Conservation (phyloP, 2,113 vertebrate species). For the Dolichotis patagonum region DNA sequence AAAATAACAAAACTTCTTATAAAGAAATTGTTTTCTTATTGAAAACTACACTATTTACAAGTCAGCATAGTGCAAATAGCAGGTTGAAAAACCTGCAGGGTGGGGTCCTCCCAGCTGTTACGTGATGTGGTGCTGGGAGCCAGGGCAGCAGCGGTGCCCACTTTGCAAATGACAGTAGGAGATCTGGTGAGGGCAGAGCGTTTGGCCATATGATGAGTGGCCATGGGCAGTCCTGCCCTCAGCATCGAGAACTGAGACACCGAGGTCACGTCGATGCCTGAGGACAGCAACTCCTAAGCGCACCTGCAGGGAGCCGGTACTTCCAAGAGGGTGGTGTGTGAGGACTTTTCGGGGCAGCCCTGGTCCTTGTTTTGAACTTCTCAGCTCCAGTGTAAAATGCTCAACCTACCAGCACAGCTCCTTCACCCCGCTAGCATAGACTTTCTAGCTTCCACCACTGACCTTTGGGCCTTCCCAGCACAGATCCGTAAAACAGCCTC, state of each 20-base stretch:
- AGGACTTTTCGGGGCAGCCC: too few species aligned
- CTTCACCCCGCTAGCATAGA: too few species aligned
- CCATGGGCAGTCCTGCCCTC: neutral
- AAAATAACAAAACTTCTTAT: too few species aligned
- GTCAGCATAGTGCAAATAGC: neutral
- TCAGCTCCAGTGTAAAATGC: too few species aligned
- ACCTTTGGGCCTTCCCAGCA: too few species aligned
- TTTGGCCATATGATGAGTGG: neutral
- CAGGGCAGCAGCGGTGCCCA: too few species aligned
- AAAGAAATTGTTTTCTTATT: conserved; percentile 1
- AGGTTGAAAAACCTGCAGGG: neutral
- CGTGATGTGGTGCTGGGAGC: neutral
- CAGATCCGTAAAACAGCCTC: too few species aligned
- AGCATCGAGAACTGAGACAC: neutral
- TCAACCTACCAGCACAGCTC: too few species aligned
- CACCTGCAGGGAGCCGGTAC: neutral
- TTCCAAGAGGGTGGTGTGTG: neutral
- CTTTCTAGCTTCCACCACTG: too few species aligned
- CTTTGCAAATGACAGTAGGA: neutral
- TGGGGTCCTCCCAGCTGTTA: neutral
- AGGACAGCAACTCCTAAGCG: neutral
- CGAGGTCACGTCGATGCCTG: neutral
- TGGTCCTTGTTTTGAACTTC: too few species aligned
- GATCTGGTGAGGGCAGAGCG: too few species aligned
- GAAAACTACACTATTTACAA: neutral